These are phyloP conservation scores for Charadrius vociferus DNA, from an alignment of 2,113 vertebrate genomes.

Conservation along the genomic window DNA sequence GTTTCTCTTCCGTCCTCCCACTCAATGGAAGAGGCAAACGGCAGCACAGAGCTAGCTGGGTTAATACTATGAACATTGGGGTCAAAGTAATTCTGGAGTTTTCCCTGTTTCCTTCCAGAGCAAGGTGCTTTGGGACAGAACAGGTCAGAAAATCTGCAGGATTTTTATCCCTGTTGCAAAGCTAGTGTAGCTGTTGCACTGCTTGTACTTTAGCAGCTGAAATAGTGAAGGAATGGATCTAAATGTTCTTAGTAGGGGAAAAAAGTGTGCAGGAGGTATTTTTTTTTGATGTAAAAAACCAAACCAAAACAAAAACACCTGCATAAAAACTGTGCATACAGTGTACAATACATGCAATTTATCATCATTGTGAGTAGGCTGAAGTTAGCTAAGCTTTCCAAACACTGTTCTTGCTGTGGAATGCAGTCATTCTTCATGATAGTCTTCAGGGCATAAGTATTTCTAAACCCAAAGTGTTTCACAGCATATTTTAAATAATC, in stretches of 20 bases:
- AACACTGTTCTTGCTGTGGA: constrained; percentile 74
- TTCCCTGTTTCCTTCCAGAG: neutral
- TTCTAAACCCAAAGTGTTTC: constrained; percentile 75
- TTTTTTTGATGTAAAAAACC: neutral
- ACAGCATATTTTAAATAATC: constrained; percentile 72
- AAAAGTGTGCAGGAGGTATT: neutral
- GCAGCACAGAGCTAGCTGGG: neutral
- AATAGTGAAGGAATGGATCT: neutral
- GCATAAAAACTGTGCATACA: neutral
- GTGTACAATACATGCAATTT: neutral
- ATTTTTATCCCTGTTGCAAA: neutral
- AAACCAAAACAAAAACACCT: constrained; percentile 36
- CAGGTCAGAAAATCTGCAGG: neutral
- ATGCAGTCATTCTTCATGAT: constrained; percentile 71
- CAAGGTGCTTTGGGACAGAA: neutral
- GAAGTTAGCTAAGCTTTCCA: constrained; percentile 53
- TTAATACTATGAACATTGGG: neutral
- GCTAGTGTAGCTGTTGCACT: neutral
- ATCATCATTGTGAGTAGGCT: constrained; percentile 40
- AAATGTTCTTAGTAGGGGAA: neutral
- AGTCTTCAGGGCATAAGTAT: constrained; percentile 76
- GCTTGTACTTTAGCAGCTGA: neutral
- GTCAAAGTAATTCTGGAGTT: neutral
- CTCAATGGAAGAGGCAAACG: neutral
- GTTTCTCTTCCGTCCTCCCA: neutral